Evolutionary conservation across 2,888 invertebrate genomes (phyloP).

Genomic region (Boloria euphrosyne): DNA sequence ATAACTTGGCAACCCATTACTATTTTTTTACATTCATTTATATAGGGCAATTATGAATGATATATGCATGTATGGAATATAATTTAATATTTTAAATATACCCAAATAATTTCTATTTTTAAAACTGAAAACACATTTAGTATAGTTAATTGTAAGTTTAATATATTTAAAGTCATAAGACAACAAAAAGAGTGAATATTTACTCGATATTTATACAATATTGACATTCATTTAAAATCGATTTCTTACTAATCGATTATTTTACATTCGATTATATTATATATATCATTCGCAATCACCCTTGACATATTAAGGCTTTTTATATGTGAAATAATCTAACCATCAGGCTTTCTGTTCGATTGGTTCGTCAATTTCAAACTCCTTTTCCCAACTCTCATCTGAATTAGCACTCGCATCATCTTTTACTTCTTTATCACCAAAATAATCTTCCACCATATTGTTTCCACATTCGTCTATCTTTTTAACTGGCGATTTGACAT

Average conservation of each 20-base stretch:
- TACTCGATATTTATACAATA: no score
- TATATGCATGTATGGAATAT: no score
- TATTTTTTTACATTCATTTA: not conserved
- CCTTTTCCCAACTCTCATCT: slow-evolving; percentile 84
- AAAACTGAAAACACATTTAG: no score
- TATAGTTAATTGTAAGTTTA: no score
- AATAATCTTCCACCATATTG: slow-evolving; percentile 79
- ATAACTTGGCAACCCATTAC: slow-evolving; percentile 7
- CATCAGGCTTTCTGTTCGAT: slow-evolving; percentile 63
- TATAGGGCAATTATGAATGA: not conserved
- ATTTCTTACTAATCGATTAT: slow-evolving; percentile 1
- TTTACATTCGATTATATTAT: slow-evolving; percentile 1
- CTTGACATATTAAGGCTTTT: slow-evolving; percentile 3
- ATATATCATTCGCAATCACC: not conserved
- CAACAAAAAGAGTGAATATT: no score
- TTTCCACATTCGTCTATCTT: slow-evolving; percentile 74
- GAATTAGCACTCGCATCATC: slow-evolving; percentile 79
- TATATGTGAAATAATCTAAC: slow-evolving; percentile 19
- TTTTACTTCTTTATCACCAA: slow-evolving; percentile 71
- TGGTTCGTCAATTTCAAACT: slow-evolving; percentile 79
- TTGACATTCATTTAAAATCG: not conserved
- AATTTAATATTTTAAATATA: no score
- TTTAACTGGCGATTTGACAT: slow-evolving; percentile 62
- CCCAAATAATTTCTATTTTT: no score
- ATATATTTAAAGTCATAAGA: no score